Percentiles rank a stretch among this genome's conserved stretches.
These are phyloP conservation scores for Polypedilum pembai DNA, from an alignment of 1,140 invertebrate species.

Conservation along the genomic window DNA sequence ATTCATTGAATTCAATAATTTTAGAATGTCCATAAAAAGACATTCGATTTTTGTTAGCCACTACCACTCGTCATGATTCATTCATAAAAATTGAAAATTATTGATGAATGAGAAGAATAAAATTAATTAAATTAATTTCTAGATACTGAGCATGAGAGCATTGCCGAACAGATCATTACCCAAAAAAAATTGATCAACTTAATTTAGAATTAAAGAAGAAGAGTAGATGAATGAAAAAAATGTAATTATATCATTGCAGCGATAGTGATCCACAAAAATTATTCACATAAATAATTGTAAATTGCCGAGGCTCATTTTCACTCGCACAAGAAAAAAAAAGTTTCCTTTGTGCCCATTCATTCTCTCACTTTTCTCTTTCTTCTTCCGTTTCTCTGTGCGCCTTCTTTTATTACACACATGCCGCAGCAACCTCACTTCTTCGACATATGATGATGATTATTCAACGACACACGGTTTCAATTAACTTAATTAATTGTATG, in stretches of 20 bases:
- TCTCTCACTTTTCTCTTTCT: background rate
- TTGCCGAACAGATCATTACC: background rate
- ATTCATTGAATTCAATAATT: background rate
- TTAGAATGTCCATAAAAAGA: background rate
- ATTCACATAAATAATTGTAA: background rate
- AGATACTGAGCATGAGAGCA: background rate
- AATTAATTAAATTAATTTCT: background rate
- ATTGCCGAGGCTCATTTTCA: background rate
- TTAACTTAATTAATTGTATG: constrained; percentile 25
- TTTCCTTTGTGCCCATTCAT: constrained; percentile 1
- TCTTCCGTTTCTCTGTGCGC: background rate
- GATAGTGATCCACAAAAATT: constrained; percentile 5
- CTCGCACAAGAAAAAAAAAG: background rate
- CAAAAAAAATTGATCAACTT: background rate
- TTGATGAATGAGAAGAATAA: background rate
- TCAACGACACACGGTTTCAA: constrained; percentile 13
- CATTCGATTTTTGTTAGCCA: background rate
- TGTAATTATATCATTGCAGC: background rate
- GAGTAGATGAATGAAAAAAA: background rate
- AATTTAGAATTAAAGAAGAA: background rate
- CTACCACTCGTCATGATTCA: background rate
- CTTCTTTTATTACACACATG: background rate
- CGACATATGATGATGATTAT: background rate
- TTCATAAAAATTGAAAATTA: background rate
- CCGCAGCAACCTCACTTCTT: background rate